Evolutionary conservation across 1,140 invertebrate species (phyloP), one percentile per base, ranked within the genome.

Genomic region (Calycopis cecrops): DNA sequence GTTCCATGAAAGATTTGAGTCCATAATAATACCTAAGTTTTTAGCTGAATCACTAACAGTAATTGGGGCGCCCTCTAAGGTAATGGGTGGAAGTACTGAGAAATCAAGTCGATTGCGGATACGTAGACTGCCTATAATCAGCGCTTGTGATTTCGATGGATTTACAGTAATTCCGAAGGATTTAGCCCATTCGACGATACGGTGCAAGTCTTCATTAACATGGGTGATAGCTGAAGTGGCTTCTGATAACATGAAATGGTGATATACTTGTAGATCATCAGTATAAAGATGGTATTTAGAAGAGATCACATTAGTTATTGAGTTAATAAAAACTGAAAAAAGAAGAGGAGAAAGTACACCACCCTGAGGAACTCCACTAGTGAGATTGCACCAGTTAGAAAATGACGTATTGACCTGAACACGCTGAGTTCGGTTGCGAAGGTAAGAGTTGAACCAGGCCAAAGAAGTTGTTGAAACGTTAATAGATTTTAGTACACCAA

Each of bases 241-340:
- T 11, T 52, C 51, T 18, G 35, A 1, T 38, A 52, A 18, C 8
- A 14, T 18, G 35, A 35, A 12, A 18, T 52, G 35, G 0, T 10
- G 33, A 21, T 52, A 52, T 2, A 52, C n/a, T 52, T 52, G 51
- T n/a, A 52, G 35, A 38, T 52, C 51, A 18, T 52, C 51, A 35
- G 49, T 33, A 51, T 35, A 51, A 35, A 51, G 48, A 51, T 51
- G 49, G n/a, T 51, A 51, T 11, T 18, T 37, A 21, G 14, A 52
- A n/a, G 51, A 18, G 6, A 40, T 40, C 12, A 40, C 16, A 38
- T 52, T 52, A 52, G 35, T 21, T 34, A 40, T 28, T 21, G n/a
- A 11, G 14, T 52, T 42, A 18, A 52, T 52, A 21, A 51, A 51
- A 8, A 51, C 35, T n/a, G 49, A 51, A 17, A 51, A 51, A 16